Conservation (phyloP, 2,797 vertebrate species). For the Tarsius wallacei region DNA sequence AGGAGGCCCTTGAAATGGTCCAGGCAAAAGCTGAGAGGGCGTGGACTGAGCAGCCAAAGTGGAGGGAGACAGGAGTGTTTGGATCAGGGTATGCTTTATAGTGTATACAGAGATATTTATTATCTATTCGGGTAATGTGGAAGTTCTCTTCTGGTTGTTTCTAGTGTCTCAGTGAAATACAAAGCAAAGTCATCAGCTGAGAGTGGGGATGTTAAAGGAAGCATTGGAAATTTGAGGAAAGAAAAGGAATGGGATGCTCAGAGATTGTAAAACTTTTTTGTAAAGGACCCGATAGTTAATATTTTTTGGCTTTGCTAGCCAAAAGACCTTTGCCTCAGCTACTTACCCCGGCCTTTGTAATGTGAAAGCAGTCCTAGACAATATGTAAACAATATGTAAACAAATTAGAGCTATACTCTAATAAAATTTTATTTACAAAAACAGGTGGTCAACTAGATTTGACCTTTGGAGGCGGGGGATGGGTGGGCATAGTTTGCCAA, state of each 20-base stretch:
- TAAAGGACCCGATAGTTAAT: neutral
- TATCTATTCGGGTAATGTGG: neutral
- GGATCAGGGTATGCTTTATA: neutral
- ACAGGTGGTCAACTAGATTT: neutral
- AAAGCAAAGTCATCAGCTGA: neutral
- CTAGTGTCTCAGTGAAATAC: neutral
- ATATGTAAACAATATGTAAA: neutral
- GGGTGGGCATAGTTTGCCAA: neutral
- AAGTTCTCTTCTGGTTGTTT: neutral
- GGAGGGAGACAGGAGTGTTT: neutral
- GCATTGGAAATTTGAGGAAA: neutral
- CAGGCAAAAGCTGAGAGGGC: neutral
- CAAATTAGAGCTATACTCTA: neutral
- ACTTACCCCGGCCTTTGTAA: neutral
- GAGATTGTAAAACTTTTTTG: neutral
- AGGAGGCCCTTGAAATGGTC: neutral
- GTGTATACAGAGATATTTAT: neutral
- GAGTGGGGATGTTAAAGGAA: neutral
- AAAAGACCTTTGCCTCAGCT: neutral
- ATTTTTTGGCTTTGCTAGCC: neutral
- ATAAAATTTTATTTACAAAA: constrained; percentile 60
- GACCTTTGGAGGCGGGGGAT: neutral
- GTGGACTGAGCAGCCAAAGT: neutral
- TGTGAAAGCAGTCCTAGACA: neutral
- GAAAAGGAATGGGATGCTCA: neutral